Base-by-base conservation (phyloP, 2,888 invertebrate species). In the Lasioglossum malachurum region DNA sequence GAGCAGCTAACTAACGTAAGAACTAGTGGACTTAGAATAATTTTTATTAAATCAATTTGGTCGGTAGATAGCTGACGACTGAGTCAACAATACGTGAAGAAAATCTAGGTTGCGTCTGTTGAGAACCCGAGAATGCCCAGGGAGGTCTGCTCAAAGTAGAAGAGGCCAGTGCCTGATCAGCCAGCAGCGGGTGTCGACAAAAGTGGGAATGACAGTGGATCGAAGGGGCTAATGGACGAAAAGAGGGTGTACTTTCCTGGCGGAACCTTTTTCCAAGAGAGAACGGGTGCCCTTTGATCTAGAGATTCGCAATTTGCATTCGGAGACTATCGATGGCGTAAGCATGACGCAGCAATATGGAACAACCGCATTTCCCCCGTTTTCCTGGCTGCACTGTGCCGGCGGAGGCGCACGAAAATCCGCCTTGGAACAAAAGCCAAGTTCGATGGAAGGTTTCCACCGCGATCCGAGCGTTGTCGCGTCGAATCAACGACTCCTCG, bases 361-460 rank as follows among this genome's bases (percentile, higher is more conserved):
- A 53, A 67, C 35, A 76, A 77, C 84, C 57, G 69, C 74, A 74
- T 84, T 77, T 80, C 35, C 64, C 44, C 44, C 27, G 53, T n/a
- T n/a, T 12, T 57, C 57, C n/a, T 57, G 23, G 69, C 46, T 31
- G 64, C 64, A 27, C 31, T n/a, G 16, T 57, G 75, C 49, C 27
- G 16, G 35, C 53, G 57, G 73, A 64, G n/a, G 27, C 27, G 49
- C 53, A n/a, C 14, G 27, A 44, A 41, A 71, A 67, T 73, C 76
- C 73, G 49, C 14, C 57, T 35, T 41, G 80, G 69, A 82, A 87
- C 77, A 75, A 69, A 81, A 74, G 79, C 74, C 80, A 82, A 82
- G 74, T 88, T 83, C 88, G 79, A 83, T 83, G 85, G 84, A 57
- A 79, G 83, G 69, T 82, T 75, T 46, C 73, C 35, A 71, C 12